Conservation (phyloP, 2,113 vertebrate species). For the Pedetes capensis region DNA sequence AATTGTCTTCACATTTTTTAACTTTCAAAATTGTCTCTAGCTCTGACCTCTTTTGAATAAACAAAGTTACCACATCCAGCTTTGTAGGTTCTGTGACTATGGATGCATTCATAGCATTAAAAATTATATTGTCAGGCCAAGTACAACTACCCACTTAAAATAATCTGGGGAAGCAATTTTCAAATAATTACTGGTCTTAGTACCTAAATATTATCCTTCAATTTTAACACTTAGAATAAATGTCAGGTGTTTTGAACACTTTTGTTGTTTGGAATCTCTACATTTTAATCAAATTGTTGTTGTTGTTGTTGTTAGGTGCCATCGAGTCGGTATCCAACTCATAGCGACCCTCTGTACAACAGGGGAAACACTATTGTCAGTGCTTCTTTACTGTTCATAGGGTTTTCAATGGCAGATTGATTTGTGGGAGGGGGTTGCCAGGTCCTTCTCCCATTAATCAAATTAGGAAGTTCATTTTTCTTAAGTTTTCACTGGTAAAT, state of each 20-base stretch:
- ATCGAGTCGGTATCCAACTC: too few relatives aligned
- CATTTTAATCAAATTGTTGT: not conserved
- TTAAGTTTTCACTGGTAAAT: not conserved
- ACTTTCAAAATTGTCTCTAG: not conserved
- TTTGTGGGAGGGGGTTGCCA: too few relatives aligned
- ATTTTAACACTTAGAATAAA: slow-evolving; percentile 24
- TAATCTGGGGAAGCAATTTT: not conserved
- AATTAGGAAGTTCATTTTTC: not conserved
- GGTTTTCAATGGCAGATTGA: too few relatives aligned
- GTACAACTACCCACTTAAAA: not conserved
- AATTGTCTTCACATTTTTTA: not conserved
- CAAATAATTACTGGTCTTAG: not conserved
- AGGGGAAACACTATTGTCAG: too few relatives aligned
- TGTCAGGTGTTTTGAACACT: not conserved
- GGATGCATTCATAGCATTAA: not conserved
- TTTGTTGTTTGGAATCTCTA: not conserved
- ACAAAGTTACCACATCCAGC: not conserved
- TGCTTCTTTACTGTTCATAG: too few relatives aligned
- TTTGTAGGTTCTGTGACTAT: not conserved
- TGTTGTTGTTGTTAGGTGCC: too few relatives aligned
- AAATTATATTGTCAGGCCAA: not conserved
- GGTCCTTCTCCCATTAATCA: too few relatives aligned
- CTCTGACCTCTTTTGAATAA: not conserved
- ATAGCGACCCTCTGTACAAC: too few relatives aligned
- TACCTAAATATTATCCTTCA: not conserved